A percentile compares a stretch with the other conserved stretches of the same genome.
These are phyloP conservation scores for Aurelia sp. DNA, from an alignment of 30 jellyfish, hydroid and myxozoan genomes.

Conservation along the genomic window DNA sequence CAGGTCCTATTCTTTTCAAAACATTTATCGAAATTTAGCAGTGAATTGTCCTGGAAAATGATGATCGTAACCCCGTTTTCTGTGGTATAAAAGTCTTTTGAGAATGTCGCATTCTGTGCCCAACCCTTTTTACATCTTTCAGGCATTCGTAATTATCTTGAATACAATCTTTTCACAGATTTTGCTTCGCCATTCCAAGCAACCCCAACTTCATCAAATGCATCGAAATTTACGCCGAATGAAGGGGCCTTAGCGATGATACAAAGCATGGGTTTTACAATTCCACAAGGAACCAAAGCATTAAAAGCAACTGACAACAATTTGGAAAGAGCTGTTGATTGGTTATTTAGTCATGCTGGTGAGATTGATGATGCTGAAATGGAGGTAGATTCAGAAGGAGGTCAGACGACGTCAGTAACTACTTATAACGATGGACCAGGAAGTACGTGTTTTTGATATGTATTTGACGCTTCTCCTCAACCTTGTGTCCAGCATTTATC, in stretches of 20 bases:
- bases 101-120: background rate
- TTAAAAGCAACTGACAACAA: conserved; percentile 81
- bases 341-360: conserved; percentile 87
- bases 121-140: background rate
- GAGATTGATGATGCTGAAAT: conserved; percentile 52
- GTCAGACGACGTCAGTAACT: conserved; percentile 17
- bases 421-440: conserved; percentile 82
- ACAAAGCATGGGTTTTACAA: conserved; percentile 92
- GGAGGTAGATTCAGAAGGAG: conserved; percentile 66
- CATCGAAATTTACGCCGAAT: conserved; percentile 31
- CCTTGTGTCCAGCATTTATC: no score
- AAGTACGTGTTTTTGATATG: conserved; percentile 27
- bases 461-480: no score
- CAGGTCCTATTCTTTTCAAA: no score
- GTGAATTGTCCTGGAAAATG: no score
- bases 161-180: no score
- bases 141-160: no score
- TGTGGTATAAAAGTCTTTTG: no score
- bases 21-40: no score
- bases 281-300: conserved; percentile 85
- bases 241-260: conserved; percentile 65
- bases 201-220: conserved; percentile 8
- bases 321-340: conserved; percentile 95
- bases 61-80: no score
- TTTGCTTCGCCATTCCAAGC: conserved; percentile 34